Base-by-base conservation (phyloP, 2,888 invertebrate genomes). In the Neelides folsomi region DNA sequence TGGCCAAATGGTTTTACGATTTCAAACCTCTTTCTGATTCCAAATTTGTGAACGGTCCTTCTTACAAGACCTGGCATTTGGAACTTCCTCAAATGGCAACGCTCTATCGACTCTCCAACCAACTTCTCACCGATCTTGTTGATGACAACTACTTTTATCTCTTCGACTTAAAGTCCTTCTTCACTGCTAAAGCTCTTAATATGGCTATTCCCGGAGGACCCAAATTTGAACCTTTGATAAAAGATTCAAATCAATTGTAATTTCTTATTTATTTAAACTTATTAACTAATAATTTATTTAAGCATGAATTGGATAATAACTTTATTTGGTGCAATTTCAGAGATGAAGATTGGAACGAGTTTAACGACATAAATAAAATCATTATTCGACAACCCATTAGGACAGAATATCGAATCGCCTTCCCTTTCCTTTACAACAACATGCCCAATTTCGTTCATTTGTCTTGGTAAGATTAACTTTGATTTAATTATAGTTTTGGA, bases 321-420 rank as follows among this genome's bases (percentile, higher is more conserved):
- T 38, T 54, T 37, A 54, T 1, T 51, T 41, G 8, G 4, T 13
- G 36, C 8, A 8, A 36, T 41, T 53, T 16, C 66, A 85, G 90
- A 1, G 98, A 99, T 74, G 98, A 99, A 74, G 98, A 99, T 71
- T 99, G 98, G 98, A 99, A 99, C 73, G 98, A 99, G 73, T 99
- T 99, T 68, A 99, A 99, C 74, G 98, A 99, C 68, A 98, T 99
- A 65, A 98, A 99, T 72, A 99, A 99, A 74, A 97, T 99, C 66
- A 99, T 99, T 59, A 98, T 99, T 65, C 78, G 98, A 8, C 97
- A 98, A 68, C 97, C 97, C 2, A 89, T 99, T 63, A 79, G 98
- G 58, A 99, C 98, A 0, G 98, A 99, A 72, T 99, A 99, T 71
- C 80, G 98, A 64, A 99, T 99, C 68, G 98, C 98, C 0, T 99